These are phyloP conservation scores for Pseudochromis fuscus DNA, from an alignment of 2,797 vertebrate genomes.

Conservation along the genomic window DNA sequence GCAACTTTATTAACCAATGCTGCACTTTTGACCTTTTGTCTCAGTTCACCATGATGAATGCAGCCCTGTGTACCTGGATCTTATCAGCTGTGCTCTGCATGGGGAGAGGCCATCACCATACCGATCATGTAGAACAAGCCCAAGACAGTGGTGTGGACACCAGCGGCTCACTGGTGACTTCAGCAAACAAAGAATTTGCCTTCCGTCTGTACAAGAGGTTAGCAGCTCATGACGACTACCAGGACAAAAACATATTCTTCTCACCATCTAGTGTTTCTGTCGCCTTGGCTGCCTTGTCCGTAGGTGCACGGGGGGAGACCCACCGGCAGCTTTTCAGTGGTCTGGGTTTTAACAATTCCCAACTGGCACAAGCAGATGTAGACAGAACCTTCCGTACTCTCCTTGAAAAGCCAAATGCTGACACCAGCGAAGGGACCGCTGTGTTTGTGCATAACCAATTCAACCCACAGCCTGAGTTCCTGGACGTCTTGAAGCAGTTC, in stretches of 20 bases:
- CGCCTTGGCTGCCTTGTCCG: slow-evolving; percentile 88
- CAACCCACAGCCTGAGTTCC: slow-evolving; percentile 81
- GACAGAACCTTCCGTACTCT: slow-evolving; percentile 85
- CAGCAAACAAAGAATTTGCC: slow-evolving; percentile 86
- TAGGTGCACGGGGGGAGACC: slow-evolving; percentile 89
- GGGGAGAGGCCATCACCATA: slow-evolving; percentile 42
- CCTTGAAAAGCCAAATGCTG: slow-evolving; percentile 65
- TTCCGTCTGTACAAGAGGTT: slow-evolving; percentile 86
- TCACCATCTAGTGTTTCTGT: slow-evolving; percentile 90
- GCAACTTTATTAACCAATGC: slow-evolving; percentile 37
- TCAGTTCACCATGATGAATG: slow-evolving; percentile 70
- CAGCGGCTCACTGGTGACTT: slow-evolving; percentile 48
- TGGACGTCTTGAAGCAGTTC: slow-evolving; percentile 80
- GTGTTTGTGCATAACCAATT: slow-evolving; percentile 84
- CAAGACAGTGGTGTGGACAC: slow-evolving; percentile 40
- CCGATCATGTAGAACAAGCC: neutral
- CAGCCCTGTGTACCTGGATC: slow-evolving; percentile 69
- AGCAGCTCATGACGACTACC: slow-evolving; percentile 52
- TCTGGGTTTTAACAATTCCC: slow-evolving; percentile 83
- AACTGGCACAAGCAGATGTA: slow-evolving; percentile 78
- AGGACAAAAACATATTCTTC: slow-evolving; percentile 87
- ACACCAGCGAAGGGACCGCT: slow-evolving; percentile 84
- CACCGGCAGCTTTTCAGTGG: slow-evolving; percentile 87
- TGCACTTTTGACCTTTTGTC: slow-evolving; percentile 48
- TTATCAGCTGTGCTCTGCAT: slow-evolving; percentile 69